Base-by-base conservation (phyloP, 2,797 vertebrate genomes). In the Lacerta agilis region DNA sequence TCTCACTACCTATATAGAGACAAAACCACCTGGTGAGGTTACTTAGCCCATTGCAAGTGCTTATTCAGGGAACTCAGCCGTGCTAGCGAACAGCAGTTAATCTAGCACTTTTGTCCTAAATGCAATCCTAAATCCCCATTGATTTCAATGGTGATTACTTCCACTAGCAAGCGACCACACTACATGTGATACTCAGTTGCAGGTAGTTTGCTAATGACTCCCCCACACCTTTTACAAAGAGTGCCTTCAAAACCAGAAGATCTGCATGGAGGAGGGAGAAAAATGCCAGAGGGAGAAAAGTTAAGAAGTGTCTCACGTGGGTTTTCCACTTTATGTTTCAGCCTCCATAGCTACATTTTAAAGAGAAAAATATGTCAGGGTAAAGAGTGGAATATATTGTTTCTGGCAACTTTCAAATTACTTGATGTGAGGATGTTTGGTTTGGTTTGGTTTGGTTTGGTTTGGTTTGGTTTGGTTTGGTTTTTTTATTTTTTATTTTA, bases 51-150 rank as follows among this genome's bases (percentile, higher is more conserved):
- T 58, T 73, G 36, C 27, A 73, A 87, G 29, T 61, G 17, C 45
- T 81, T 49, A 88, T 78, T 85, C 43, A 58, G 20, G 27, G 77
- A 80, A 73, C 55, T 36, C 67, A 80, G 82, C 67, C 72, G 8
- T 20, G 49, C 69, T 79, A n/a, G 55, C 6, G 15, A 49, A 45
- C 20, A 79, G 49, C 67, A 23, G 3, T 80, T 79, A 33, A 80
- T 72, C n/a, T 33, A 45, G n/a, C 8, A 61, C 75, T 88, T 80
- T 73, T 38, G 84, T 85, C 66, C 20, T 73, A 41, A 61, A 79
- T 45, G 64, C 33, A 73, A 41, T 61, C 49, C 36, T 41, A 23
- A 81, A 80, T 71, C 25, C 27, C n/a, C 67, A 58, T 41, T 80
- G 33, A 79, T 80, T 64, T n/a, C 55, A 72, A 15, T 81, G 38